Conservation (phyloP, 35 echinoderm and acorn worm genomes). For the Chiridota heheva region DNA sequence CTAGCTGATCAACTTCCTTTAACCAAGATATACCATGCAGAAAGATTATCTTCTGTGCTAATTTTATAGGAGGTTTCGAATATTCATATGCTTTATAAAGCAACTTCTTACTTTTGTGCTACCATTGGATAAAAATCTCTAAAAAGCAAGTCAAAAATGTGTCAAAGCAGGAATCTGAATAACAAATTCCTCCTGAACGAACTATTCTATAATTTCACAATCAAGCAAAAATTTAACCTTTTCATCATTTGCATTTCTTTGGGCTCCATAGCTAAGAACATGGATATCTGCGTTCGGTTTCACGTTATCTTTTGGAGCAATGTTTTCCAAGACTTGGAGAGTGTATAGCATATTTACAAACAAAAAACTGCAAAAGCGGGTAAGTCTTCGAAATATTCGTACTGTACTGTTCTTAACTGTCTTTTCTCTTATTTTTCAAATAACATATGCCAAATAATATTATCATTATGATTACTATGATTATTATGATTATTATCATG, state of each 20-base stretch:
- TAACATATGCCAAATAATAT: no score
- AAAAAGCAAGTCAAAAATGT: neutral
- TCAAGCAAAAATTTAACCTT: neutral
- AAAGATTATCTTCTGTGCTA: no score
- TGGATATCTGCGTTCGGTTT: slow-evolving; percentile 96
- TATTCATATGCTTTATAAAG: neutral
- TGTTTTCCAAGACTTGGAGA: slow-evolving; percentile 99
- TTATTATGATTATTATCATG: no score
- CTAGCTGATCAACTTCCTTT: no score
- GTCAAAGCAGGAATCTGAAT: neutral
- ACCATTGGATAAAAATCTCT: neutral
- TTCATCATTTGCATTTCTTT: neutral
- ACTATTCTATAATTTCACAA: neutral
- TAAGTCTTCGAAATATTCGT: slow-evolving; percentile 36
- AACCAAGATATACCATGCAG: no score
- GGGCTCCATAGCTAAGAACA: slow-evolving; percentile 56
- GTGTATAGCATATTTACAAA: slow-evolving; percentile 99
- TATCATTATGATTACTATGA: no score
- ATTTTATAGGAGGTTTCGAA: no score
- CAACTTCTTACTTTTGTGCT: neutral
- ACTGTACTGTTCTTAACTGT: no score
- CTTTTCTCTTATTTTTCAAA: no score
- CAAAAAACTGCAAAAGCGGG: slow-evolving; percentile 98
- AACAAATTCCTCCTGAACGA: neutral
- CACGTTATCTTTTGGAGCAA: slow-evolving; percentile 97